phyloP scores from a whole-genome alignment of 2,797 vertebrate species.

The Denticeps clupeoides region DNA sequence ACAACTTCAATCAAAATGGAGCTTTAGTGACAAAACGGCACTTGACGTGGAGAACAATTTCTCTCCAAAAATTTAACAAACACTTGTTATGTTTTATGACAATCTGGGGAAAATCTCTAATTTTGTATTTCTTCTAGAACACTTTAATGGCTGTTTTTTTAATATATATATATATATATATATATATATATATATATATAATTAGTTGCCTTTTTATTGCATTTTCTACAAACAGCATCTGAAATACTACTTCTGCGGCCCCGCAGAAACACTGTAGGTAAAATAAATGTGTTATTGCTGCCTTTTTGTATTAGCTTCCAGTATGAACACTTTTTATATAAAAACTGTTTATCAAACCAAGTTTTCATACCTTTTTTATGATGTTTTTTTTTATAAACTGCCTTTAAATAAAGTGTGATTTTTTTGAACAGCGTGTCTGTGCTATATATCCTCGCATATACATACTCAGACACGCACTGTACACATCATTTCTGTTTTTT shows the following conservation, averaged over 20 bases:
- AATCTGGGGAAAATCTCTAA: neutral
- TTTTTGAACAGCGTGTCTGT: conserved; percentile 25
- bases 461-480: too few species aligned
- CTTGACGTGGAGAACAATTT: conserved; percentile 54
- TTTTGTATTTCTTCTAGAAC: neutral
- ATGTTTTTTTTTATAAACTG: conserved; percentile 68
- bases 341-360: conserved; percentile 52
- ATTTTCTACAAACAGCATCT: conserved; percentile 61
- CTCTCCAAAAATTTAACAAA: conserved; percentile 54
- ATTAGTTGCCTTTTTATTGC: conserved; percentile 25
- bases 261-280: conserved; percentile 52
- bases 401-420: conserved; percentile 93
- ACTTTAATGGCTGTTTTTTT: too few species aligned
- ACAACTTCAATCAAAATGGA: too few species aligned
- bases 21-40: conserved; percentile 61
- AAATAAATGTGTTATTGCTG: conserved; percentile 54
- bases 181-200: too few species aligned
- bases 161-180: too few species aligned
- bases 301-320: conserved; percentile 66
- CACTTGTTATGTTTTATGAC: conserved; percentile 49
- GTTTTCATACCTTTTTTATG: conserved; percentile 52
- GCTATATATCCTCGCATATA: too few species aligned
- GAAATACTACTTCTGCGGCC: conserved; percentile 48
- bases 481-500: too few species aligned
- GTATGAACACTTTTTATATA: conserved; percentile 71